Conservation (phyloP, 2,888 invertebrate species). For the Tethea ocularis region DNA sequence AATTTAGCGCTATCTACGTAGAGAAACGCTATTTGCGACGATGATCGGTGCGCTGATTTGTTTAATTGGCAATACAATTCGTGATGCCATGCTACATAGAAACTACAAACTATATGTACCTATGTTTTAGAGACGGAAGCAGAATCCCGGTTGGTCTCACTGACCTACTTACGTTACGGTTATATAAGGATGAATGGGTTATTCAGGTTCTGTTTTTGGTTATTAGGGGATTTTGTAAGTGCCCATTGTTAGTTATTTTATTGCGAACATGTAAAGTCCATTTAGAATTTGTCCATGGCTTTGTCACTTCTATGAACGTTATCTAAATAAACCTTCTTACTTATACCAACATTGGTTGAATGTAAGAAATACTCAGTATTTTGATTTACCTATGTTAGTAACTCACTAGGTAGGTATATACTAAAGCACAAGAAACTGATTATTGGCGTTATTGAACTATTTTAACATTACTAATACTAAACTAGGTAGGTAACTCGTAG, state of each 20-base stretch:
- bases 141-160: constrained; percentile 5
- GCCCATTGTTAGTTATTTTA: constrained; percentile 1
- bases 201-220: constrained; percentile 1
- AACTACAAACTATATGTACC: no score
- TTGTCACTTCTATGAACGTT: background rate
- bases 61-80: constrained; percentile 60
- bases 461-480: background rate
- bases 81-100: constrained; percentile 22
- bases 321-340: background rate
- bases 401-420: no score
- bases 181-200: constrained; percentile 8
- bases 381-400: background rate
- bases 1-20: constrained; percentile 55
- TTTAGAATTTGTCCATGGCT: background rate
- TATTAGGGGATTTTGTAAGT: background rate
- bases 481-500: background rate
- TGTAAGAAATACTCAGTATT: background rate
- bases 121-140: constrained; percentile 1
- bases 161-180: background rate
- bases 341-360: background rate
- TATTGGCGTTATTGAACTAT: background rate
- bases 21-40: constrained; percentile 62
- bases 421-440: background rate
- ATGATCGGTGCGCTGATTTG: constrained; percentile 62
- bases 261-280: constrained; percentile 4